A percentile compares a stretch with the other conserved stretches of the same genome.
phyloP scores from a whole-genome alignment of 2,797 vertebrate genomes.

The Anguilla obscura region DNA sequence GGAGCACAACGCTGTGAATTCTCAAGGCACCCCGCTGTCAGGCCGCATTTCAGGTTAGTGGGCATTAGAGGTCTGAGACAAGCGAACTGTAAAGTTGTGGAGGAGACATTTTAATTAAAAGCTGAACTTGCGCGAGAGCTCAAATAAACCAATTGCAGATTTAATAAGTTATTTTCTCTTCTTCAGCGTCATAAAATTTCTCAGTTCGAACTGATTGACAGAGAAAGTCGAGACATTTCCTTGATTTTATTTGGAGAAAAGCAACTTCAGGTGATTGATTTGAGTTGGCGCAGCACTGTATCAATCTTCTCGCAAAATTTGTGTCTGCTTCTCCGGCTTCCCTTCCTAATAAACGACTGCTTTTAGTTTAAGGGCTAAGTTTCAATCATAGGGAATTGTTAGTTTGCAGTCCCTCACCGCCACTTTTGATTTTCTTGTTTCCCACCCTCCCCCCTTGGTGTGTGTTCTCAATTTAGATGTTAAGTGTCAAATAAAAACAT shows the following conservation, averaged over 20 bases:
- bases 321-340: background rate
- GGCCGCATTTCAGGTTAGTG: conserved; percentile 37
- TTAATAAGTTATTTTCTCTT: background rate
- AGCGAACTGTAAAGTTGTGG: background rate
- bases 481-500: background rate
- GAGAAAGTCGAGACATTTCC: background rate
- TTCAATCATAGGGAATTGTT: background rate
- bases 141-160: background rate
- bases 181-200: background rate
- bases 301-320: background rate
- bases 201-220: background rate
- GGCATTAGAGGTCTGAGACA: background rate
- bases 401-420: background rate
- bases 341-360: background rate
- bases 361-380: background rate
- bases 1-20: background rate
- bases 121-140: background rate
- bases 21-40: conserved; percentile 12
- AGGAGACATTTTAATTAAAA: background rate
- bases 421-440: background rate
- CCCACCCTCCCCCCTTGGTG: background rate
- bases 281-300: background rate
- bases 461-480: background rate
- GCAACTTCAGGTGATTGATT: background rate
- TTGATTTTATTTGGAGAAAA: background rate